These are phyloP conservation scores for Scomberomorus guttatus DNA, from an alignment of 2,797 vertebrate genomes.

Conservation along the genomic window DNA sequence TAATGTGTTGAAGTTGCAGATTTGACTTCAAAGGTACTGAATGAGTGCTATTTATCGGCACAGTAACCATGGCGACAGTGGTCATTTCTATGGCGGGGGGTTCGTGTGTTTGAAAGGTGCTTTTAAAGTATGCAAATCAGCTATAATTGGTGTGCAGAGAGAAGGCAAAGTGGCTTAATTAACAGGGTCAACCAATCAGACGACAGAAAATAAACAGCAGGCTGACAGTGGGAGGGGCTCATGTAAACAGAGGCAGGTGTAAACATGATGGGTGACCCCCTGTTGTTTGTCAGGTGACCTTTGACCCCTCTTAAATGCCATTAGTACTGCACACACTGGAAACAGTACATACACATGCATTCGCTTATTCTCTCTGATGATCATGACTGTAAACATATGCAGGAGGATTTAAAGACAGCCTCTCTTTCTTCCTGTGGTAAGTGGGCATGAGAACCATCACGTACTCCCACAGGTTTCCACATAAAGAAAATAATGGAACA, in stretches of 20 bases:
- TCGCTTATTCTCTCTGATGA: no score
- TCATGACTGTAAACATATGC: no score
- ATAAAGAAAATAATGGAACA: not conserved
- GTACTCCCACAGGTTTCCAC: not conserved
- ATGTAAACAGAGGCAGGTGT: slow-evolving; percentile 5
- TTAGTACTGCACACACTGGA: slow-evolving; percentile 40
- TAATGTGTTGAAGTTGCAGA: no score
- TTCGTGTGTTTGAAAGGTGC: slow-evolving; percentile 23
- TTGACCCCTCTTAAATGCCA: slow-evolving; percentile 35
- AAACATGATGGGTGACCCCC: slow-evolving; percentile 8
- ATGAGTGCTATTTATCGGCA: slow-evolving; percentile 6
- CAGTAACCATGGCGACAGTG: slow-evolving; percentile 66
- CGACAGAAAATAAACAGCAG: slow-evolving; percentile 11
- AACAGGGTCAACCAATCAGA: slow-evolving; percentile 53
- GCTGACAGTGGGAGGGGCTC: slow-evolving; percentile 31
- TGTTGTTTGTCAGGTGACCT: slow-evolving; percentile 44
- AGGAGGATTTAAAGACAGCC: no score
- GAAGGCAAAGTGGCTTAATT: slow-evolving; percentile 66
- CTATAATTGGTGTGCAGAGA: slow-evolving; percentile 67
- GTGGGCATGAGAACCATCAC: no score
- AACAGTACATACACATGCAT: not conserved
- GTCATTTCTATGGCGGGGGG: not conserved
- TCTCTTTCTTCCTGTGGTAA: no score
- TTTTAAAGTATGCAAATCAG: slow-evolving; percentile 62
- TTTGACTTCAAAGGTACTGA: not conserved